phyloP scores from a whole-genome alignment of 2,797 vertebrate genomes.

The Calcarius lapponicus region DNA sequence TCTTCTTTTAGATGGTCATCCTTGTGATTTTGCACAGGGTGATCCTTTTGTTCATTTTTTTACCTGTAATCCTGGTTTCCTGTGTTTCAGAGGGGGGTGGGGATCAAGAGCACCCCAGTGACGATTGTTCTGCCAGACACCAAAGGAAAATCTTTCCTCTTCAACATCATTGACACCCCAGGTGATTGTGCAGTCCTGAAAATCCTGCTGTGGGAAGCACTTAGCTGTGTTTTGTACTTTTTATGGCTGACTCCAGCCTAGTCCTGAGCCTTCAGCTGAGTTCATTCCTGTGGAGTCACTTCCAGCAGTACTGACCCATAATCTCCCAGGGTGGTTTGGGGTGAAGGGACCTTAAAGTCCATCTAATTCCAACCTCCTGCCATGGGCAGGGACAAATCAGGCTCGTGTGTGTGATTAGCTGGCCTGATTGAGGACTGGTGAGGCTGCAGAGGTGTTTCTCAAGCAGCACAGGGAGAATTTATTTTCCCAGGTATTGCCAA shows the following conservation, averaged over 20 bases:
- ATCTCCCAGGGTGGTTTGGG: neutral
- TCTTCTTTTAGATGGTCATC: fast-evolving
- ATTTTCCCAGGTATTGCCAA: neutral
- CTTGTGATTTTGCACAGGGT: neutral
- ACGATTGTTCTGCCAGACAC: conserved; percentile 97
- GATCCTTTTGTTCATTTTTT: neutral
- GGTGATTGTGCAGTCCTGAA: conserved; percentile 73
- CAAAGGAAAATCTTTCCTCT: conserved; percentile 97
- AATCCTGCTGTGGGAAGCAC: neutral
- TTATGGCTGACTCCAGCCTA: neutral
- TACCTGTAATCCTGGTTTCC: neutral
- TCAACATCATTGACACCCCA: conserved; percentile 99
- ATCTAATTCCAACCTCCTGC: neutral
- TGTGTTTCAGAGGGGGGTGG: conserved; percentile 89
- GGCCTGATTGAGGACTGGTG: neutral
- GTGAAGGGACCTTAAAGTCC: neutral
- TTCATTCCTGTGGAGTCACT: neutral
- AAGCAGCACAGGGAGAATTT: neutral
- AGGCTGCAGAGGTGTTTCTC: neutral
- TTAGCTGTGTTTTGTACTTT: neutral
- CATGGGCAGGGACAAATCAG: neutral
- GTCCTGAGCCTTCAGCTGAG: neutral
- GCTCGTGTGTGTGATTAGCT: neutral
- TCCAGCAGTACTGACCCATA: neutral
- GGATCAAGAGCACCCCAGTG: conserved; percentile 98